These are phyloP conservation scores for Cepaea nemoralis DNA, from an alignment of 1,140 invertebrate species.

Conservation along the genomic window DNA sequence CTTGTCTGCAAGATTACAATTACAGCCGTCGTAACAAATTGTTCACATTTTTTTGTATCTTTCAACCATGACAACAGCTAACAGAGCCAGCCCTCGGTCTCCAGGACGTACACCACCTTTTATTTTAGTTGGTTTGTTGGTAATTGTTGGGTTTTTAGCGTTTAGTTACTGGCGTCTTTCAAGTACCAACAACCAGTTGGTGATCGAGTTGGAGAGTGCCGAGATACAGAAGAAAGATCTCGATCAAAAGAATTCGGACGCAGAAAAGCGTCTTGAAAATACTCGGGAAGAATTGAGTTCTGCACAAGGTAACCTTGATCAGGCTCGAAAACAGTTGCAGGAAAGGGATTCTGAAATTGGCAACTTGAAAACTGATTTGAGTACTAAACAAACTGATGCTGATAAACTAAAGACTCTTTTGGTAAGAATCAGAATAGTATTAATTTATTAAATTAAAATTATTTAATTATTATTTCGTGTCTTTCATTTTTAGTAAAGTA, in stretches of 20 bases:
- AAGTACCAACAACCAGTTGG: background rate
- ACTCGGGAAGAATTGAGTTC: background rate
- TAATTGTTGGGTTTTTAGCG: background rate
- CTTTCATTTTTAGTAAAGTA: no score
- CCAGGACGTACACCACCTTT: background rate
- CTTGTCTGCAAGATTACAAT: no score
- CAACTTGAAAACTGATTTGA: background rate
- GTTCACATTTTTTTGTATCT: no score
- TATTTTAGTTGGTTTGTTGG: background rate
- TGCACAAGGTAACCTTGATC: background rate
- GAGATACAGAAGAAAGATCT: background rate
- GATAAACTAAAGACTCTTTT: background rate
- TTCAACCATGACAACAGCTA: background rate
- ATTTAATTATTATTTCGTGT: no score
- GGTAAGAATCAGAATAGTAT: no score
- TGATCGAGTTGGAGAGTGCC: background rate
- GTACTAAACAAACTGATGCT: background rate
- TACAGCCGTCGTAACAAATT: no score
- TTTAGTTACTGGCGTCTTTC: constrained; percentile 8
- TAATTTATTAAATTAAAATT: no score
- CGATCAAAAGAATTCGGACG: background rate
- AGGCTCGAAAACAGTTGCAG: constrained; percentile 1
- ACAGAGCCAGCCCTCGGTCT: background rate
- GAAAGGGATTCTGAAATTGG: background rate
- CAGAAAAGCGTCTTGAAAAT: constrained; percentile 11